Conservation (phyloP, 2,797 vertebrate genomes). For the Anableps anableps region DNA sequence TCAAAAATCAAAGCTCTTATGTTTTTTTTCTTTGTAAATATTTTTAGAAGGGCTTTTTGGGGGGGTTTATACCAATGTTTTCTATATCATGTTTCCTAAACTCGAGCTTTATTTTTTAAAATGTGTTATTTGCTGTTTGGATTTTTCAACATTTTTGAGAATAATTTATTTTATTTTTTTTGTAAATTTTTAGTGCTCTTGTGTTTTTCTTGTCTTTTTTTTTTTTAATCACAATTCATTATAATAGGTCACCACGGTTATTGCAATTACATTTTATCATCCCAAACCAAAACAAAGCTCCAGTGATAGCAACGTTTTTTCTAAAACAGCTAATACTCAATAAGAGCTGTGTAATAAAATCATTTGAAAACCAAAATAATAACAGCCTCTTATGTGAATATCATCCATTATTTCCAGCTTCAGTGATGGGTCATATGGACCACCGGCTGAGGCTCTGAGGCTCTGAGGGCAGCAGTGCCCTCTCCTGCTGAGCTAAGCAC, state of each 20-base stretch:
- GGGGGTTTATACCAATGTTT: background rate
- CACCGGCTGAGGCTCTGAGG: conserved; percentile 10
- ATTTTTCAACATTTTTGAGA: background rate
- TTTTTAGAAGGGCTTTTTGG: background rate
- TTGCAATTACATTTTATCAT: background rate
- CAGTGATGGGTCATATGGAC: background rate
- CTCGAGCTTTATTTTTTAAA: background rate
- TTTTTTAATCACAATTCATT: background rate
- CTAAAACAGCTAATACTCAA: background rate
- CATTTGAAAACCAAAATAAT: background rate
- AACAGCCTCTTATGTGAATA: background rate
- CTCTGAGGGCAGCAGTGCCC: conserved; percentile 66
- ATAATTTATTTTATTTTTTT: background rate
- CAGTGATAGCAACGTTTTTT: background rate
- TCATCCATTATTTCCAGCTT: background rate
- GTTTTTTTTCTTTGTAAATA: background rate
- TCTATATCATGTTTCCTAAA: background rate
- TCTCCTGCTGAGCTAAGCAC: conserved; percentile 72
- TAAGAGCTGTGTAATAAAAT: background rate
- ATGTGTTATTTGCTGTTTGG: background rate
- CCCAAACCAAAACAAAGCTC: background rate
- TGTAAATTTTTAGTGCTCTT: background rate
- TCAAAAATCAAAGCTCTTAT: background rate
- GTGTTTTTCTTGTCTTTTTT: background rate
- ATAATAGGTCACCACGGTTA: background rate